A percentile compares a stretch with the other conserved stretches of the same genome.
Evolutionary conservation across 2,113 vertebrate species (phyloP).

Genomic region (Channa argus): DNA sequence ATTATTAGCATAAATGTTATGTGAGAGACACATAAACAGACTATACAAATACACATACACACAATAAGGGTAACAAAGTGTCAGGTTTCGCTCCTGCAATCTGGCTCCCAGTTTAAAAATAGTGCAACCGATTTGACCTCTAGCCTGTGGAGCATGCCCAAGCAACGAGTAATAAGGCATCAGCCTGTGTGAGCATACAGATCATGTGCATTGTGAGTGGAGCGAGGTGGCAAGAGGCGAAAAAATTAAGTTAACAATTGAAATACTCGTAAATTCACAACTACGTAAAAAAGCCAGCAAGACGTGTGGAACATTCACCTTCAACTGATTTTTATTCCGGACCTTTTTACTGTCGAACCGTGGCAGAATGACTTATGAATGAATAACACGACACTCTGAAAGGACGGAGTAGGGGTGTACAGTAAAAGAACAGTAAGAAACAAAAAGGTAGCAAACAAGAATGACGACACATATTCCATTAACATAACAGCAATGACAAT

Average conservation of each 20-base stretch:
- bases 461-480: neutral
- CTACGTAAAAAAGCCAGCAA: neutral
- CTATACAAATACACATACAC: slow-evolving; percentile 10
- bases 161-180: neutral
- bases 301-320: slow-evolving; percentile 1
- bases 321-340: slow-evolving; percentile 36
- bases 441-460: neutral
- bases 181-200: too few species aligned
- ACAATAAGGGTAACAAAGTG: slow-evolving; percentile 59
- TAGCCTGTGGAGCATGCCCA: slow-evolving; percentile 59
- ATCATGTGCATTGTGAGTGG: too few species aligned
- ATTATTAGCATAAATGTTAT: neutral
- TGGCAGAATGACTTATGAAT: slow-evolving; percentile 5
- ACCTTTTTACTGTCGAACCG: slow-evolving; percentile 13
- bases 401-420: neutral
- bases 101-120: slow-evolving; percentile 73
- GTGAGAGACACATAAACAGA: slow-evolving; percentile 19
- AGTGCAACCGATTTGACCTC: slow-evolving; percentile 61
- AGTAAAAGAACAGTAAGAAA: neutral
- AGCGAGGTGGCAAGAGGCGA: too few species aligned
- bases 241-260: too few species aligned
- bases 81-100: slow-evolving; percentile 75
- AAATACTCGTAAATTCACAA: neutral
- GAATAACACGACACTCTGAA: neutral
- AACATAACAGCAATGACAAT: neutral